Percentiles rank a stretch among this genome's conserved stretches.
These are phyloP conservation scores for Dicrostonyx torquatus DNA, from an alignment of 2,797 vertebrate genomes.

Conservation along the genomic window DNA sequence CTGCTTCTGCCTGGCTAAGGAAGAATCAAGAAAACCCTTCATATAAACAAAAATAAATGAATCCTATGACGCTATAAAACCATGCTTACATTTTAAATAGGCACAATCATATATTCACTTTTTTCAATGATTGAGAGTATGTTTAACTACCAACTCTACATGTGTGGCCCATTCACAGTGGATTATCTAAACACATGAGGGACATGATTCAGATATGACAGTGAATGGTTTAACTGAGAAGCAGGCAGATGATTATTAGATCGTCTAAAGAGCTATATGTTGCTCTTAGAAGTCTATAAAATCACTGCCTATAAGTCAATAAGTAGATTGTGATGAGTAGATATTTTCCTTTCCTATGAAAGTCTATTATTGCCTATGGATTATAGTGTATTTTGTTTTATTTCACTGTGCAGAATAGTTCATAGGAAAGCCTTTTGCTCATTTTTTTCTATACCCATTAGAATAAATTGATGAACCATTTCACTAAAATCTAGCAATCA, in stretches of 20 bases:
- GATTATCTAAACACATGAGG: neutral
- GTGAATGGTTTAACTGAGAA: neutral
- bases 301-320: neutral
- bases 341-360: slow-evolving; percentile 9
- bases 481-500: slow-evolving; percentile 27
- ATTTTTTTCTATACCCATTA: neutral
- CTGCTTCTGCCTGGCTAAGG: neutral
- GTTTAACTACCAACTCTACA: slow-evolving; percentile 13
- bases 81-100: slow-evolving; percentile 41
- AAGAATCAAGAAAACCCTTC: slow-evolving; percentile 26
- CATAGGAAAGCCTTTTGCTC: neutral
- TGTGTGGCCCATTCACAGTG: neutral
- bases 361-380: neutral
- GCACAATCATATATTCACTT: neutral
- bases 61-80: neutral
- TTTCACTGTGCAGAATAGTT: neutral
- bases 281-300: slow-evolving; percentile 46
- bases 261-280: neutral
- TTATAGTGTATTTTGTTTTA: slow-evolving; percentile 33
- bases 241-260: neutral
- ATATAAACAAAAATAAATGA: neutral
- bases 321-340: slow-evolving; percentile 22
- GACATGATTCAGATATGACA: neutral
- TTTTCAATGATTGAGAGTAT: neutral
- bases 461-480: slow-evolving; percentile 36